phyloP scores from a whole-genome alignment of 2,888 invertebrate genomes.

The Chorisops tibialis region DNA sequence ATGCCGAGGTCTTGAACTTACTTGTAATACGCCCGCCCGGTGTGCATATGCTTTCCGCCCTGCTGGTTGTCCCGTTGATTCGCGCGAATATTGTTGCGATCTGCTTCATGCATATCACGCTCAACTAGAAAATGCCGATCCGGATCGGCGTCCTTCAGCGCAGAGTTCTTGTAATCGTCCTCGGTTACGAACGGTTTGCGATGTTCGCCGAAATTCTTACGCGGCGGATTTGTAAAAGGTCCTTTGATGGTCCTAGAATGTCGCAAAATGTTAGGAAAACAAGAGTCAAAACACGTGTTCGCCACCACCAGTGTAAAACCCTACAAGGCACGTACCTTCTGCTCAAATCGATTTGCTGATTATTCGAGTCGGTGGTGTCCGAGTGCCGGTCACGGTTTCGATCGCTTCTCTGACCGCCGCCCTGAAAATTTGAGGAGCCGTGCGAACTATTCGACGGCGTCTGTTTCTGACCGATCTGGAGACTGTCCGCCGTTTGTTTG shows the following conservation, averaged over 20 bases:
- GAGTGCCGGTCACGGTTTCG: background rate
- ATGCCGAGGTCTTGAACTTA: conserved; percentile 4
- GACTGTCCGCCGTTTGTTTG: background rate
- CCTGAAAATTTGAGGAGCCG: background rate
- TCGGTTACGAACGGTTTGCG: conserved; percentile 28
- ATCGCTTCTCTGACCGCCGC: background rate
- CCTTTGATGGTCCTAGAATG: conserved; percentile 27
- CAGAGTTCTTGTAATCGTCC: conserved; percentile 27
- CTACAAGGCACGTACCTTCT: conserved; percentile 4
- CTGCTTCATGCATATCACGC: conserved; percentile 28
- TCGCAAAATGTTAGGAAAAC: too few relatives aligned
- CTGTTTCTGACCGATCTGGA: background rate
- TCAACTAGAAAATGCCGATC: conserved; percentile 25
- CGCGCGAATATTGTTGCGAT: conserved; percentile 15
- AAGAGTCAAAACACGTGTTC: background rate
- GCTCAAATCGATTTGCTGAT: conserved; percentile 4
- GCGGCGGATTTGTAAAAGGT: conserved; percentile 28
- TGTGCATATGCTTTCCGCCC: conserved; percentile 14
- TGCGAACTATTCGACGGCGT: background rate
- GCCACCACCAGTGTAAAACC: background rate
- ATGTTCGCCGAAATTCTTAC: background rate
- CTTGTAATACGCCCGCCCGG: conserved; percentile 26
- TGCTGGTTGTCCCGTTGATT: background rate
- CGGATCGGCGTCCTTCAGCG: conserved; percentile 28
- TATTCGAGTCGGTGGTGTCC: background rate